phyloP scores from a whole-genome alignment of 2,888 invertebrate genomes.

The Aspidapion aeneum region DNA sequence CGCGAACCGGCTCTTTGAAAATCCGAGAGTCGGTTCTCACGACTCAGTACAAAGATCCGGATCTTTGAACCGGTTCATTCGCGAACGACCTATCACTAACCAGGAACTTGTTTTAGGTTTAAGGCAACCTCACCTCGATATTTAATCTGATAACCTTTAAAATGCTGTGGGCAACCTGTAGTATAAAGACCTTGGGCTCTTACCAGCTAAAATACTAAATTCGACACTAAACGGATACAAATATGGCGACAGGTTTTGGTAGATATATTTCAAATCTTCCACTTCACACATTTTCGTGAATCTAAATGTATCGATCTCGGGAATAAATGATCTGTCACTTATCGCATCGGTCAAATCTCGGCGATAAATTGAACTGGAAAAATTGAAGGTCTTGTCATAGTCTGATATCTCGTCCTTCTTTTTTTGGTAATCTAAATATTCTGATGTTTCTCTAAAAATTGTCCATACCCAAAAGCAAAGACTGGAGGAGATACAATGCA shows the following conservation, averaged over 20 bases:
- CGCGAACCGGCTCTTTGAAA: too few relatives aligned
- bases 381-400: conserved; percentile 32
- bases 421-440: conserved; percentile 54
- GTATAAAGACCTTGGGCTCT: conserved; percentile 24
- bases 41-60: too few relatives aligned
- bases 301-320: conserved; percentile 27
- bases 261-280: conserved; percentile 51
- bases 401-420: conserved; percentile 38
- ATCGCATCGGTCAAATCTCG: too few relatives aligned
- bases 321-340: too few relatives aligned
- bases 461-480: conserved; percentile 80
- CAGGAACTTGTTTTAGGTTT: too few relatives aligned
- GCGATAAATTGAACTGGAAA: too few relatives aligned
- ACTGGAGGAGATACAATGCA: conserved; percentile 78
- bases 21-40: too few relatives aligned
- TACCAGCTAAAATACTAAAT: conserved; percentile 74
- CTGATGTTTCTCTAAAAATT: conserved; percentile 69
- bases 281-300: conserved; percentile 46
- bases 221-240: conserved; percentile 78
- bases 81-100: too few relatives aligned
- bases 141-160: too few relatives aligned
- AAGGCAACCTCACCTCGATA: too few relatives aligned
- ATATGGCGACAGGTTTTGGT: conserved; percentile 66
- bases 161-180: too few relatives aligned
- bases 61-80: too few relatives aligned